These are phyloP conservation scores for Psettodes erumei DNA, from an alignment of 2,113 vertebrate species.

Conservation along the genomic window DNA sequence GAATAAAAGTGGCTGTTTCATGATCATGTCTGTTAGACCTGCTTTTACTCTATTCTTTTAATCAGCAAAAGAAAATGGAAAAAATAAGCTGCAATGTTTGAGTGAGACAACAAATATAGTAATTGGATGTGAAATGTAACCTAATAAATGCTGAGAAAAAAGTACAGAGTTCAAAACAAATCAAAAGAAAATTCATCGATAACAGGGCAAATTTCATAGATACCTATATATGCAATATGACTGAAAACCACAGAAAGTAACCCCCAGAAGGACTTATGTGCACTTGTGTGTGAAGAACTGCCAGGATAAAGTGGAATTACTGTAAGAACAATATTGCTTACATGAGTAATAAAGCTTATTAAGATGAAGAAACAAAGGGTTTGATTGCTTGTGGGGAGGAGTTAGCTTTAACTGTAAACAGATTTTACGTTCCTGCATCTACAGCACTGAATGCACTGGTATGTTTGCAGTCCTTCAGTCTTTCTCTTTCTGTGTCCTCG, in stretches of 20 bases:
- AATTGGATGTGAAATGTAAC: not conserved
- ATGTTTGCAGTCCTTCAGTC: conserved; percentile 38
- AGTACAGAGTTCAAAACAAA: not conserved
- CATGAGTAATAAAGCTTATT: conserved; percentile 49
- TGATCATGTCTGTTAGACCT: not conserved
- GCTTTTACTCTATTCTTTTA: not conserved
- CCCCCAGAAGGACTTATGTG: not conserved
- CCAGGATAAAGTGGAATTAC: conserved; percentile 36
- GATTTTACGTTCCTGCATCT: conserved; percentile 47
- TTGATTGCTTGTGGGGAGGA: not conserved
- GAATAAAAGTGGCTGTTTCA: not conserved
- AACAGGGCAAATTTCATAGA: not conserved
- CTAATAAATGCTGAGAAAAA: not conserved
- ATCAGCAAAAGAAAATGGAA: not conserved
- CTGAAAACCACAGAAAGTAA: not conserved
- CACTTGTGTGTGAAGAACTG: conserved; percentile 12
- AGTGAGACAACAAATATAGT: not conserved
- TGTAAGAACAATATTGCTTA: conserved; percentile 30
- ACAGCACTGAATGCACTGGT: conserved; percentile 43
- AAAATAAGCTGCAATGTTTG: not conserved
- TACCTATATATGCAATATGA: not conserved
- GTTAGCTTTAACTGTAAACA: conserved; percentile 3
- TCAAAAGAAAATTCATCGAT: not conserved
- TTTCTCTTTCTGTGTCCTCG: conserved; percentile 15
- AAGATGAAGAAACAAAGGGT: conserved; percentile 43